Conservation (phyloP, 2,888 invertebrate species). For the Deilephila porcellus region DNA sequence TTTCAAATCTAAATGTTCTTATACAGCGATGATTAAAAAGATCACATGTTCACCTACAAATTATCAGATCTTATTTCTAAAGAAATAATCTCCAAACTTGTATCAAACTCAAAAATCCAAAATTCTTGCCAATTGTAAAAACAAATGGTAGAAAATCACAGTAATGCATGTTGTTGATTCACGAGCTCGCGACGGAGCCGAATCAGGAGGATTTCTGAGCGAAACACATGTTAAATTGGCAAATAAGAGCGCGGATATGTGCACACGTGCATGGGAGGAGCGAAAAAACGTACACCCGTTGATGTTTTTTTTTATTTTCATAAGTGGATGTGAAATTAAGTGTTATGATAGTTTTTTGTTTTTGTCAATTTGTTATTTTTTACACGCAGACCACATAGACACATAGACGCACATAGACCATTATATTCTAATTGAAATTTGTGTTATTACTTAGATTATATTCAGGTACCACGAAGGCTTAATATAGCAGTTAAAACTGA, state of each 20-base stretch:
- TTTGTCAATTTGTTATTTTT: no score
- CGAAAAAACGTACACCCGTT: neutral
- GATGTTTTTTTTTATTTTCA: neutral
- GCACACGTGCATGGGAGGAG: slow-evolving; percentile 40
- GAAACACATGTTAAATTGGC: slow-evolving; percentile 59
- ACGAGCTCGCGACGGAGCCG: slow-evolving; percentile 51
- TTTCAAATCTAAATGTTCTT: no score
- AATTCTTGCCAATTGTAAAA: slow-evolving; percentile 50
- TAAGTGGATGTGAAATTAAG: neutral
- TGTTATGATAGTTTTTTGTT: neutral
- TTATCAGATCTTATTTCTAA: no score
- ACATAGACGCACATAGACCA: no score
- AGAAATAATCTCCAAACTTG: neutral
- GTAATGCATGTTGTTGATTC: slow-evolving; percentile 51
- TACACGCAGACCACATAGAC: no score
- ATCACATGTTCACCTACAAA: no score
- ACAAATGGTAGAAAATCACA: slow-evolving; percentile 54
- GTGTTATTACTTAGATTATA: no score
- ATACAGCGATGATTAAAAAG: no score
- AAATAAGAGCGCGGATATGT: slow-evolving; percentile 51
- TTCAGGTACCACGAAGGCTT: no score
- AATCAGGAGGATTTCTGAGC: slow-evolving; percentile 62
- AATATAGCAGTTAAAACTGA: no score
- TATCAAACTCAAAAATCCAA: neutral
- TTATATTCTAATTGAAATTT: no score